These are phyloP conservation scores for Leptatherina wallacei DNA, from an alignment of 2,797 vertebrate genomes.

Conservation along the genomic window DNA sequence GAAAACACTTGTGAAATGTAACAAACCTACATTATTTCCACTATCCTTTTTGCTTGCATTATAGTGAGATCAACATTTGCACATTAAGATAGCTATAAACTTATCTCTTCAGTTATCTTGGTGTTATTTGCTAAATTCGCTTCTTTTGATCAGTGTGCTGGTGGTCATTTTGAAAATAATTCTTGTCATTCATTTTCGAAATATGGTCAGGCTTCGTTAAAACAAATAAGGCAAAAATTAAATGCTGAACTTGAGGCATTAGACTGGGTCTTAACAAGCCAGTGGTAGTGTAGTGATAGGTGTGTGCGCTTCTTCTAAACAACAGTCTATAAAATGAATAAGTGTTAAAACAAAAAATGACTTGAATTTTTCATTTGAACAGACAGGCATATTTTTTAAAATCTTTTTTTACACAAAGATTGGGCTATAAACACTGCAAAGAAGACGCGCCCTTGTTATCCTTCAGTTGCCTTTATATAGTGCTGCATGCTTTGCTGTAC, in stretches of 20 bases:
- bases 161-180: not conserved
- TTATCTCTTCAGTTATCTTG: too few species aligned
- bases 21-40: not conserved
- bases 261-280: not conserved
- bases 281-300: not conserved
- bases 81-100: not conserved
- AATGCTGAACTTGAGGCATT: not conserved
- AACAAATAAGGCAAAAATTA: not conserved
- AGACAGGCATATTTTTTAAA: not conserved
- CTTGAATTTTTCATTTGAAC: not conserved
- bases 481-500: not conserved
- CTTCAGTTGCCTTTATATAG: not conserved
- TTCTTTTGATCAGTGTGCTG: not conserved
- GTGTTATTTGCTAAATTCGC: not conserved
- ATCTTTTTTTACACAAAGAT: not conserved
- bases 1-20: slow-evolving; percentile 3
- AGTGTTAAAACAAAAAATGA: not conserved
- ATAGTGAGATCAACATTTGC: not conserved
- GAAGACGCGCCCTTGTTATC: not conserved
- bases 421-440: not conserved
- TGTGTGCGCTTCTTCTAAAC: not conserved
- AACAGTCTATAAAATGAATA: not conserved
- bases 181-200: not conserved
- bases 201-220: not conserved
- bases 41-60: not conserved